phyloP scores from a whole-genome alignment of 2,797 vertebrate genomes.

The Lacerta bilineata region DNA sequence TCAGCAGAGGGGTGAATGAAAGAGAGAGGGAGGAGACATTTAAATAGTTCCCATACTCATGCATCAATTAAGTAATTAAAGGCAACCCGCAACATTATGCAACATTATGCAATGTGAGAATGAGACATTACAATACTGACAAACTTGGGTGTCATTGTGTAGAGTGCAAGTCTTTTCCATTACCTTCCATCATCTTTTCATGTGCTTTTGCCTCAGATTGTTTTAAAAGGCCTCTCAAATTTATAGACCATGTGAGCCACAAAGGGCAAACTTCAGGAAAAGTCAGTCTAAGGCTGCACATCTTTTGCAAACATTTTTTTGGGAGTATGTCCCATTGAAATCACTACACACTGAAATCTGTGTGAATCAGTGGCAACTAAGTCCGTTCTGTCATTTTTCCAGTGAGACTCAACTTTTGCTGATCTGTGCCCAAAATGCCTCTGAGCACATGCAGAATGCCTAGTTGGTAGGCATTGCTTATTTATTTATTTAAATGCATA shows the following conservation, averaged over 20 bases:
- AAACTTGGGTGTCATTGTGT: accelerated
- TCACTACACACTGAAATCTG: not conserved
- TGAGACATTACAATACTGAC: too few species aligned
- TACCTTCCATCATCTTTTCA: slow-evolving; percentile 18
- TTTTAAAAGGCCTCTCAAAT: not conserved
- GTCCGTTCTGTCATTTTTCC: not conserved
- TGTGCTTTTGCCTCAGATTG: not conserved
- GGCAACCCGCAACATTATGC: too few species aligned
- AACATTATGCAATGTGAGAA: too few species aligned
- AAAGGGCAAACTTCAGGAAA: too few species aligned
- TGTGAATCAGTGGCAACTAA: not conserved
- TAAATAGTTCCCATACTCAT: too few species aligned
- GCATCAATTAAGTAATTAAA: too few species aligned
- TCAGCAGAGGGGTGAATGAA: too few species aligned
- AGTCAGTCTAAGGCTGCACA: not conserved
- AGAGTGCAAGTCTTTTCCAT: slow-evolving; percentile 30
- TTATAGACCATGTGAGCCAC: too few species aligned
- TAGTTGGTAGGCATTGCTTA: not conserved
- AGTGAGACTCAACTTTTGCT: not conserved
- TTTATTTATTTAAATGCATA: not conserved
- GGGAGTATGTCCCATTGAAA: not conserved
- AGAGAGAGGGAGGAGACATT: too few species aligned
- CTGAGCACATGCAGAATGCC: not conserved
- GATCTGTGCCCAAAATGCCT: not conserved
- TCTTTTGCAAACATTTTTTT: not conserved